A percentile compares a stretch with the other conserved stretches of the same genome.
These are phyloP conservation scores for Pseudomugil tenellus DNA, from an alignment of 2,797 vertebrate genomes.

Conservation along the genomic window DNA sequence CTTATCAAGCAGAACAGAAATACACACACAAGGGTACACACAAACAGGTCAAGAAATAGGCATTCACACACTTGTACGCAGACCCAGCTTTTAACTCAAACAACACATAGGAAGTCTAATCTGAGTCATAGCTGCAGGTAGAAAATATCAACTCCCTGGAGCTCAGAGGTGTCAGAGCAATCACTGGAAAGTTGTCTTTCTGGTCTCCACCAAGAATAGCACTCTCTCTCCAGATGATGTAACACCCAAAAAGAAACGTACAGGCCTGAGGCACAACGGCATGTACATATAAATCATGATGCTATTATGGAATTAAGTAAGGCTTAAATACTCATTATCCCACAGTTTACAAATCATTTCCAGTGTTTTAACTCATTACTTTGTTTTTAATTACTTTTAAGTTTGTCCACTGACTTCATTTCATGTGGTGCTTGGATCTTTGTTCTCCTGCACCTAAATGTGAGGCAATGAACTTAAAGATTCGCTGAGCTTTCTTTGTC, in stretches of 20 bases:
- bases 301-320: constrained; percentile 45
- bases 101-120: constrained; percentile 43
- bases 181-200: constrained; percentile 56
- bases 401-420: constrained; percentile 19
- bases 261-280: constrained; percentile 25
- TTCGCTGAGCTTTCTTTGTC: constrained; percentile 51
- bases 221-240: constrained; percentile 54
- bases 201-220: constrained; percentile 54
- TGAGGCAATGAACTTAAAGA: constrained; percentile 29
- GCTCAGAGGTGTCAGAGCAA: constrained; percentile 69
- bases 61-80: constrained; percentile 14
- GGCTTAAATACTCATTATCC: constrained; percentile 20
- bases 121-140: constrained; percentile 74
- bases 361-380: constrained; percentile 19
- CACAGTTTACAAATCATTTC: constrained; percentile 16
- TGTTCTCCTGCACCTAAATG: constrained; percentile 2
- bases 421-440: constrained; percentile 10
- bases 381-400: neutral
- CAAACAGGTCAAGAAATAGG: constrained; percentile 24
- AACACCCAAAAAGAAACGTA: constrained; percentile 52
- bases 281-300: constrained; percentile 26
- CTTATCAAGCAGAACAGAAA: constrained; percentile 55
- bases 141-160: constrained; percentile 69
- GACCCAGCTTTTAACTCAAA: constrained; percentile 34
- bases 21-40: constrained; percentile 26